Evolutionary conservation across 2,797 vertebrate species (phyloP), one percentile per base, ranked within the genome.

Genomic region (Stomatorhinus walkeri): DNA sequence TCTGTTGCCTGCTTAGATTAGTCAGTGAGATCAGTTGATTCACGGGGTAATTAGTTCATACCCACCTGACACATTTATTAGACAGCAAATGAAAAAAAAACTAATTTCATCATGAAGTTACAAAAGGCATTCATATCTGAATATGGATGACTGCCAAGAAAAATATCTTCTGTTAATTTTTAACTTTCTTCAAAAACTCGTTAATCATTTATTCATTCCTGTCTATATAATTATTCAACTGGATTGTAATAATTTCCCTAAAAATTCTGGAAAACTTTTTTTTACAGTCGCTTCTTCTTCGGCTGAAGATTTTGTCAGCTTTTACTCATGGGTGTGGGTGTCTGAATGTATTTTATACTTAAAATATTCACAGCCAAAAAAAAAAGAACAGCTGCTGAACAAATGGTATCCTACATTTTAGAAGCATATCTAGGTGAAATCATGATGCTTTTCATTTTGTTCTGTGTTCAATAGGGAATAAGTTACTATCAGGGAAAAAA

Each of bases 371-470:
- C 93, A 93, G 92, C 93, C 93, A 94, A 93, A 92, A 48, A 85
- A 85, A 89, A 68, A 81, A 64, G 52, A 89, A 72, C 48, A 93
- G 90, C 89, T 91, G 90, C 92, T 96, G 95, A 95, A 96, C 95
- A 95, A 95, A 95, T 96, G 93, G 96, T 96, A 93, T 91, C 92
- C 93, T 93, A 93, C 94, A 95, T 95, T 94, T 94, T 95, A 92
- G 91, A 94, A 93, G 93, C 93, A 93, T 92, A 93, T 92, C 93
- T 93, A 93, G 94, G 94, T 95, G 94, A 95, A 95, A 94, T 95
- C 92, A 93, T 91, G 92, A 93, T 88, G 92, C 93, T 93, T 92
- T 92, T 92, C 90, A 92, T 93, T 94, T 93, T 90, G 90, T 91
- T 92, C 91, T 90, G 43, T 36, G 2, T 92, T 91, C 92, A 92